These are phyloP conservation scores for Caenorhabditis imperialis DNA, from an alignment of 2,888 invertebrate species.

Conservation along the genomic window DNA sequence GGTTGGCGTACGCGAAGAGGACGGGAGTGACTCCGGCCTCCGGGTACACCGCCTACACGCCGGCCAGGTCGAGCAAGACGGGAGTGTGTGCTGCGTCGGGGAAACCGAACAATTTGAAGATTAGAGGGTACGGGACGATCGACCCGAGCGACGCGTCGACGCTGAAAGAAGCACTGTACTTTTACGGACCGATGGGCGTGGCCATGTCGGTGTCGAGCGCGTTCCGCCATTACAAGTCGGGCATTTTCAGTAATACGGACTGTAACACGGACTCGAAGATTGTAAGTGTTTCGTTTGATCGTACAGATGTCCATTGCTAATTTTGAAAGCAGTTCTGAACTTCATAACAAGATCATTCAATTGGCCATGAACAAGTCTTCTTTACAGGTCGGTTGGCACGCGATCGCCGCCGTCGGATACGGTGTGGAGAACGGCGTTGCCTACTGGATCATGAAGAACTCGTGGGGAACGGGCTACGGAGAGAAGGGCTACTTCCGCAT, in stretches of 20 bases:
- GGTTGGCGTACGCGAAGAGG: constrained; percentile 80
- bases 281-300: background rate
- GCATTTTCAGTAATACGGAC: constrained; percentile 78
- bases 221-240: too few species aligned
- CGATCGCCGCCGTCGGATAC: constrained; percentile 91
- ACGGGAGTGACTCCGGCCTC: constrained; percentile 93
- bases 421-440: constrained; percentile 83
- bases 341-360: too few species aligned
- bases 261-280: constrained; percentile 61
- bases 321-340: too few species aligned
- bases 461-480: constrained; percentile 91
- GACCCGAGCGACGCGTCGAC: constrained; percentile 75
- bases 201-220: too few species aligned
- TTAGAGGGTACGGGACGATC: constrained; percentile 78
- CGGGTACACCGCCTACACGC: constrained; percentile 88
- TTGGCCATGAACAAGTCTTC: constrained; percentile 84
- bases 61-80: constrained; percentile 81
- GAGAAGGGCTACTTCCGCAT: constrained; percentile 88
- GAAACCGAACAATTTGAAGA: constrained; percentile 76
- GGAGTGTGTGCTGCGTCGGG: constrained; percentile 77
- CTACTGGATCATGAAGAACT: constrained; percentile 91
- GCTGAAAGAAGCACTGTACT: constrained; percentile 76
- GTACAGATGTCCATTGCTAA: constrained; percentile 77
- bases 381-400: constrained; percentile 87
- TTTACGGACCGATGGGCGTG: constrained; percentile 77